phyloP scores from a whole-genome alignment of 2,888 invertebrate genomes.

The Ferdinandea cuprea region DNA sequence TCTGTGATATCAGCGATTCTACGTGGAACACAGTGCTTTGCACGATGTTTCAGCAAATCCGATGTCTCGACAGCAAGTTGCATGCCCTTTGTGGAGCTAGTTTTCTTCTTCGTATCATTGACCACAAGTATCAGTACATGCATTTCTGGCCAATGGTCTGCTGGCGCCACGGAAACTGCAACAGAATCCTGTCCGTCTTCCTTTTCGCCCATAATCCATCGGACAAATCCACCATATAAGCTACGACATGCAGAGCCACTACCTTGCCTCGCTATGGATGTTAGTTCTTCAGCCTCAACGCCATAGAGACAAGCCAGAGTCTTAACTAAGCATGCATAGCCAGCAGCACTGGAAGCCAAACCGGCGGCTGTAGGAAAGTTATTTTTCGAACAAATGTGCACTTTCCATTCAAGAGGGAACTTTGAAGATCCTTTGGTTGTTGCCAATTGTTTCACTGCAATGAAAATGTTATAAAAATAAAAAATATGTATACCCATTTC shows the following conservation, averaged over 20 bases:
- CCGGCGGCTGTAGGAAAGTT: conserved; percentile 99
- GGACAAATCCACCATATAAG: conserved; percentile 96
- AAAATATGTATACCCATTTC: too few relatives aligned
- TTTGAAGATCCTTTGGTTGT: conserved; percentile 76
- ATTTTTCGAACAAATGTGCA: conserved; percentile 94
- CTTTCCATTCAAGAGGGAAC: conserved; percentile 86
- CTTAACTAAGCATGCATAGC: conserved; percentile 96
- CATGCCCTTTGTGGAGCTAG: conserved; percentile 96
- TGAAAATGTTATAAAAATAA: too few relatives aligned
- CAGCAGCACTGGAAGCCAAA: conserved; percentile 98
- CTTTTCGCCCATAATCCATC: conserved; percentile 91
- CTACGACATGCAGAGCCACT: conserved; percentile 99
- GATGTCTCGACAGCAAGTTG: conserved; percentile 91
- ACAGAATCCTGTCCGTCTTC: conserved; percentile 89
- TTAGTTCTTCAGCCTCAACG: conserved; percentile 89
- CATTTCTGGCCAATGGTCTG: conserved; percentile 95
- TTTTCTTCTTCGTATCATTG: conserved; percentile 91
- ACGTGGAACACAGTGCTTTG: conserved; percentile 88
- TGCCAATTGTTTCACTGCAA: conserved; percentile 79
- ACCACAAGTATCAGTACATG: conserved; percentile 94
- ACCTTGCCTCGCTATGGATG: conserved; percentile 91
- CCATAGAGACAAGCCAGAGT: conserved; percentile 91
- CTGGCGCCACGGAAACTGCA: conserved; percentile 89
- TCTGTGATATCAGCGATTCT: conserved; percentile 85
- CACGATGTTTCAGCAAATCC: conserved; percentile 89